Conservation (phyloP, 2,888 invertebrate genomes). For the Mimumesa dahlbomi region DNA sequence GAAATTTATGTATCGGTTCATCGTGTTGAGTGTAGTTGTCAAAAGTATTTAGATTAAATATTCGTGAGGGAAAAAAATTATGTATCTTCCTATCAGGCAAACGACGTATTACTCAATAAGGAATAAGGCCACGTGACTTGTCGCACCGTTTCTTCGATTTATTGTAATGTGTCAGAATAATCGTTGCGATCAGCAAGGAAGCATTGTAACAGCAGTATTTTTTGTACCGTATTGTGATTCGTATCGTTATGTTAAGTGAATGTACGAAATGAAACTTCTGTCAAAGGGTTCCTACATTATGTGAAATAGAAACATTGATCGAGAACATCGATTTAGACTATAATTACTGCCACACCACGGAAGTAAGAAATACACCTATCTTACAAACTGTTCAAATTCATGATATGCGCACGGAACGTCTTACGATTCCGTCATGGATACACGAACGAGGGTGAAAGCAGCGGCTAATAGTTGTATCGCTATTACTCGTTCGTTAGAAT, state of each 20-base stretch:
- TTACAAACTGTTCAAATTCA: constrained; percentile 10
- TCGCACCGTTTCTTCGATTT: constrained; percentile 18
- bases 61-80: constrained; percentile 8
- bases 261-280: constrained; percentile 34
- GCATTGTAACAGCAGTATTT: constrained; percentile 44
- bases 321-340: constrained; percentile 46
- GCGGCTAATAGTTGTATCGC: constrained; percentile 11
- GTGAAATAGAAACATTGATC: constrained; percentile 44
- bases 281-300: constrained; percentile 53
- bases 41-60: constrained; percentile 16
- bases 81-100: background rate
- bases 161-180: constrained; percentile 13
- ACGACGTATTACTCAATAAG: constrained; percentile 1
- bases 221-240: constrained; percentile 48
- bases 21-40: constrained; percentile 4
- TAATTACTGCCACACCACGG: constrained; percentile 49
- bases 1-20: constrained; percentile 9
- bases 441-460: constrained; percentile 8
- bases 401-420: background rate
- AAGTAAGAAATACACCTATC: constrained; percentile 6
- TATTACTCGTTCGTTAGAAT: constrained; percentile 33
- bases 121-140: constrained; percentile 18
- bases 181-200: constrained; percentile 10
- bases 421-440: constrained; percentile 11
- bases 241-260: constrained; percentile 42